Evolutionary conservation across 2,113 vertebrate genomes (phyloP), one percentile per base, ranked within the genome.

Genomic region (Otus sunia): DNA sequence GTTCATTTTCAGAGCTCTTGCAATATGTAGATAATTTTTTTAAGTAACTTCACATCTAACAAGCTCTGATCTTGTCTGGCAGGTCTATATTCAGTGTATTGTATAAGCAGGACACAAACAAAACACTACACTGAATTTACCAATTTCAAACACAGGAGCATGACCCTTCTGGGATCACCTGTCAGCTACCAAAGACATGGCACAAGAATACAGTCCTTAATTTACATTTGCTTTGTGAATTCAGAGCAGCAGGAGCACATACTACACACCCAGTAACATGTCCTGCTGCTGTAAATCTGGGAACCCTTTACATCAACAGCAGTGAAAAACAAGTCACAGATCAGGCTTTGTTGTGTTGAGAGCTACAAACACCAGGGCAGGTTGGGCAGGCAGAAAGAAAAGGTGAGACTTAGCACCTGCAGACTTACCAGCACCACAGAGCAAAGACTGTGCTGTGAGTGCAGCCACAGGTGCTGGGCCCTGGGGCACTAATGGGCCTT

Each of bases 241-340:
- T 43, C 4, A 4, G 58, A 91, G 67, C 71, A 60, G 27, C 41
- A 36, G 39, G 45, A 94, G 12, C n/a, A 16, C 43, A 6, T 2
- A 2, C 27, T 13, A 4, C 18, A 26, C 45, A 45, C 12, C 29
- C 55, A n/a, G n/a, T 25, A 53, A 47, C 4, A 0, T 0, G 4
- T 67, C 43, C 53, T 34, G 50, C 63, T 71, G 45, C 55, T 53
- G 23, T 53, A 58, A 74, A 66, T 66, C 50, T 41, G 41, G 71
- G 50, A 86, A 55, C 37, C 7, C 41, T 62, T 37, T 22, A 7
- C 67, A 56, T 32, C 32, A 25, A 39, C 4, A 58, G 64, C 23
- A 41, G 41, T 37, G 47, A 29, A 63, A 75, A 67, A 5, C 52
- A 55, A n/a, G 45, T n/a, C 77, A 50, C 39, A n/a, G 37, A 83